These are phyloP conservation scores for Hepsetus odoe DNA, from an alignment of 2,113 vertebrate genomes.

Conservation along the genomic window DNA sequence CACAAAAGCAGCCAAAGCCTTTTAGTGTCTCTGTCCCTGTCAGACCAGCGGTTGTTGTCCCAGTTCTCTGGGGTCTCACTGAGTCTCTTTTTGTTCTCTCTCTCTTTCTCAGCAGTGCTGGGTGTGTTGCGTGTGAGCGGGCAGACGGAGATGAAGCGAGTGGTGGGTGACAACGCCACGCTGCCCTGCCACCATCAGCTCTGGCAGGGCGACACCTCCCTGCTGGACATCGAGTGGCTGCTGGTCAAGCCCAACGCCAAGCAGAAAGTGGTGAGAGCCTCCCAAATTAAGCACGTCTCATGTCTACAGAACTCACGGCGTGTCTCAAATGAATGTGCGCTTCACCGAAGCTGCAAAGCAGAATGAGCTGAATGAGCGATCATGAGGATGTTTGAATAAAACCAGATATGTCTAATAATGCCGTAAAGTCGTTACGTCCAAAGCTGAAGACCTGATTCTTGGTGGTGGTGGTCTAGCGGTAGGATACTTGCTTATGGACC, in stretches of 20 bases:
- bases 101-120: constrained; percentile 69
- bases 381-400: no score
- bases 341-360: no score
- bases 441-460: no score
- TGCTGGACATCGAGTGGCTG: constrained; percentile 93
- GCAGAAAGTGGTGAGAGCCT: constrained; percentile 85
- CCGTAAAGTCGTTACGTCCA: no score
- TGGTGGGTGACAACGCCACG: constrained; percentile 88
- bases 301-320: no score
- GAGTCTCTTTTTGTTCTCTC: neutral
- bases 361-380: no score
- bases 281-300: neutral
- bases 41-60: constrained; percentile 21
- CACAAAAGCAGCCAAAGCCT: constrained; percentile 6
- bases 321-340: no score
- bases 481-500: no score
- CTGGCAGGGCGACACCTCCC: constrained; percentile 80
- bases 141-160: constrained; percentile 86
- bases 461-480: no score
- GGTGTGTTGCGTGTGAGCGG: constrained; percentile 70
- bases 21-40: constrained; percentile 19
- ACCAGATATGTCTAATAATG: no score
- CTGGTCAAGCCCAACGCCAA: constrained; percentile 80
- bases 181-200: constrained; percentile 89
- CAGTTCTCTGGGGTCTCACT: neutral